Percentiles rank a stretch among this genome's conserved stretches.
Conservation (phyloP, 1,140 invertebrate genomes). For the Sipha flava region DNA sequence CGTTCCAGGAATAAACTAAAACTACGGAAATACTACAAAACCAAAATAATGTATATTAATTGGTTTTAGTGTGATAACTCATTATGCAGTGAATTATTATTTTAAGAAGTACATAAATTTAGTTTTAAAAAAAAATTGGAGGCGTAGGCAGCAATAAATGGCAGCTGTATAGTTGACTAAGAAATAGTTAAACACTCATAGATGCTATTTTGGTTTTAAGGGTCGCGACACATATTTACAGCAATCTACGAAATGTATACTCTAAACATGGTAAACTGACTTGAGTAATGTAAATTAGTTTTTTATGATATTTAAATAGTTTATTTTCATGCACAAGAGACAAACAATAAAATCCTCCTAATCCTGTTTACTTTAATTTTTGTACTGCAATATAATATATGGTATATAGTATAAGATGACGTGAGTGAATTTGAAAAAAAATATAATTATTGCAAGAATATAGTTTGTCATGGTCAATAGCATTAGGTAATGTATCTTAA, state of each 20-base stretch:
- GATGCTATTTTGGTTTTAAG: background rate
- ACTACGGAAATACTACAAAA: slow-evolving; percentile 22
- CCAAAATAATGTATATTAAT: background rate
- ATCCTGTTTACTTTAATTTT: background rate
- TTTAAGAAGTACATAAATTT: too few relatives aligned
- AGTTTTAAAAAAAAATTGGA: background rate
- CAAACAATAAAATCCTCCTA: background rate
- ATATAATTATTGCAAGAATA: background rate
- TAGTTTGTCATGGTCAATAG: background rate
- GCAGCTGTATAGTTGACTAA: background rate
- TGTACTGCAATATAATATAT: too few relatives aligned
- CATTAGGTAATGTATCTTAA: background rate
- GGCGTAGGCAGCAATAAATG: background rate
- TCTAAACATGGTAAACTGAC: background rate
- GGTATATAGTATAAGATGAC: background rate
- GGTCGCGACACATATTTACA: background rate
- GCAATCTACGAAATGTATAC: background rate
- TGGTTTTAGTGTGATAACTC: background rate
- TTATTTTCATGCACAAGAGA: background rate
- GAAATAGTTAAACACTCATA: background rate
- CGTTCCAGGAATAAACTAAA: slow-evolving; percentile 9
- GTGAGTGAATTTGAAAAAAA: background rate
- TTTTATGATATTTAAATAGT: slow-evolving; percentile 16
- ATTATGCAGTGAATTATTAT: too few relatives aligned
- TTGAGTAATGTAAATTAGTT: background rate